Evolutionary conservation across 2,888 invertebrate species (phyloP), one percentile per base, ranked within the genome.

Genomic region (Synanthedon andrenaeformis): DNA sequence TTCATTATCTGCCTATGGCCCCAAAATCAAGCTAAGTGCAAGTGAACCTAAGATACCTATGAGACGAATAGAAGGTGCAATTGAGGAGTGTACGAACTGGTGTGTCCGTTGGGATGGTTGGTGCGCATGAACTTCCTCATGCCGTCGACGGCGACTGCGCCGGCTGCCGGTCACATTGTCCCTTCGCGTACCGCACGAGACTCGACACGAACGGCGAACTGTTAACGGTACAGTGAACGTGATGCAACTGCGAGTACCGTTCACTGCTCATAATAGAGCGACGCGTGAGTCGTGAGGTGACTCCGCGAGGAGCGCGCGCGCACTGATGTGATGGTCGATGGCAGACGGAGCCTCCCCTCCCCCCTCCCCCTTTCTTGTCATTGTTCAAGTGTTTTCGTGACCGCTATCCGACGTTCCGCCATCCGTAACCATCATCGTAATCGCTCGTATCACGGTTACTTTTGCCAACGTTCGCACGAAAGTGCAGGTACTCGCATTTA

Each of bases 71-170:
- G 28, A 49, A 17, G 49, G 49, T 5, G 13, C 13, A 6, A 11
- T 49, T 28, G 12, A 12, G 4, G 3, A 13, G 41, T 13, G 69
- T 56, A 67, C 75, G 67, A 48, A 74, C 75, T 70, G 55, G 69
- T 63, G 56, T 68, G 65, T 56, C 71, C 72, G 57, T 70, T 70
- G 59, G 59, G 57, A 55, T 61, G 35, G 45, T 76, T 74, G 65
- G 79, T 72, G 60, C 77, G 76, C 71, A 79, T 74, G 69, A 79
- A 79, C 74, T 79, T 80, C 76, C 63, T 78, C 79, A 79, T 79
- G 62, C 55, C 55, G 51, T 52, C 62, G 52, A 54, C 55, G 23
- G 52, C 52, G 54, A 51, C 51, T 53, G 56, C 58, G 54, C 59
- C 58, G 51, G 56, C 61, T 56, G 58, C 52, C 58, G 56, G 17